Conservation (phyloP, 2,888 invertebrate genomes). For the Ptilodon capucinus region DNA sequence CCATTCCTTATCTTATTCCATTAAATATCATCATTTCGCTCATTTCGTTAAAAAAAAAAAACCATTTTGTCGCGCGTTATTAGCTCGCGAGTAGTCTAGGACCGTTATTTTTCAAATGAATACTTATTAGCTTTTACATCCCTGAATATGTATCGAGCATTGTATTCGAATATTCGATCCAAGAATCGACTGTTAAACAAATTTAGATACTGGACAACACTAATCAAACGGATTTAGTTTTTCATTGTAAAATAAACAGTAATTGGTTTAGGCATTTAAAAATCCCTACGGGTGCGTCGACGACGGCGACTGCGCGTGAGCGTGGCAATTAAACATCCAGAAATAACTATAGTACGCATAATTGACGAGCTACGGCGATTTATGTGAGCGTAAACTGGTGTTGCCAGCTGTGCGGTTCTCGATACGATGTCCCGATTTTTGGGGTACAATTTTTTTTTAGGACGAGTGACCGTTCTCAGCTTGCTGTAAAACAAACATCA, state of each 20-base stretch:
- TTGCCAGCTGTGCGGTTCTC: constrained; percentile 4
- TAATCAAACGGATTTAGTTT: constrained; percentile 40
- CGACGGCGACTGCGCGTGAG: constrained; percentile 53
- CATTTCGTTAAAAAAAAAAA: too few relatives aligned
- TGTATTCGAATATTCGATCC: constrained; percentile 21
- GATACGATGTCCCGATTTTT: not conserved
- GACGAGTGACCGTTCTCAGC: too few relatives aligned
- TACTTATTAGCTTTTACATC: too few relatives aligned
- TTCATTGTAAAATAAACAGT: constrained; percentile 41
- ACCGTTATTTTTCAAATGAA: too few relatives aligned
- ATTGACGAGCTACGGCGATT: constrained; percentile 68
- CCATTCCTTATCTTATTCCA: too few relatives aligned
- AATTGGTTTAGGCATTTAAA: constrained; percentile 43
- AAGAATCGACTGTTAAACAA: constrained; percentile 36
- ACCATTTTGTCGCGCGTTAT: too few relatives aligned
- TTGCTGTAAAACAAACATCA: too few relatives aligned
- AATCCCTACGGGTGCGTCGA: constrained; percentile 37
- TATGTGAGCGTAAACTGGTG: constrained; percentile 50
- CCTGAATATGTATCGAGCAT: not conserved
- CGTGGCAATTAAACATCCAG: constrained; percentile 70
- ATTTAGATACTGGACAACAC: constrained; percentile 30
- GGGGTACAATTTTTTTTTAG: too few relatives aligned
- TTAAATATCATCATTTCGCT: too few relatives aligned
- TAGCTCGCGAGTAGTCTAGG: too few relatives aligned
- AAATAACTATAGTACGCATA: constrained; percentile 68